Base-by-base conservation (phyloP, 2,113 vertebrate genomes). In the Lates calcarifer region DNA sequence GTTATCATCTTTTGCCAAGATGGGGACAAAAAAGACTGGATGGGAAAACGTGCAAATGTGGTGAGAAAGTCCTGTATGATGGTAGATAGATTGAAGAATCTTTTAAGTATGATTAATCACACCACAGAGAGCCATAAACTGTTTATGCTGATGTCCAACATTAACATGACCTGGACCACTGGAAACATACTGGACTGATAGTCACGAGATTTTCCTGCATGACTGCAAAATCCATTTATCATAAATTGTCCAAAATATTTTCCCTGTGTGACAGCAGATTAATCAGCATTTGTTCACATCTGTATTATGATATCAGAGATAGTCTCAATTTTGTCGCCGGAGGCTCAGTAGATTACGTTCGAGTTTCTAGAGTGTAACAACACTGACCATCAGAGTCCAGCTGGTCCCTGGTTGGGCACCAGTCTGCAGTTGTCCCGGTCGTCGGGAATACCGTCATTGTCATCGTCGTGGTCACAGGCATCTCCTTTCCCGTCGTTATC, bases 381-480 rank as follows among this genome's bases (percentile, higher is more conserved):
- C 58, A 82, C 95, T 94, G 81, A 99, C 98, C 97, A 2, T 98
- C 94, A 1, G 93, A 90, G 81, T 99, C 97, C 80, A 95, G 81
- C 90, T 99, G 98, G 73, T 93, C 96, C 9, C 94, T 95, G 87
- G 87, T 99, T 99, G 87, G 94, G 93, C 15, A 98, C 96, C 7
- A 99, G 96, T 39, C 98, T 93, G 85, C 98, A 99, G 90, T 99
- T 99, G 92, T 99, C 98, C 67, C 97, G 95, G 90, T 98, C 97
- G 4, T 99, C 98, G 0, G 97, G 97, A 64, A 99, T 69, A 0
- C 98, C 97, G 0, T 99, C 98, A 1, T 98, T 97, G 91, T 99
- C 98, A 9, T 99, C 98, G 1, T 99, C 98, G 0, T 96, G 86
- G 91, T 99, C 98, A 9, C 98, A 99, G 73, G 92, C 98, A 13